phyloP scores from a whole-genome alignment of 2,888 invertebrate genomes.

The Pterobdella sp. region DNA sequence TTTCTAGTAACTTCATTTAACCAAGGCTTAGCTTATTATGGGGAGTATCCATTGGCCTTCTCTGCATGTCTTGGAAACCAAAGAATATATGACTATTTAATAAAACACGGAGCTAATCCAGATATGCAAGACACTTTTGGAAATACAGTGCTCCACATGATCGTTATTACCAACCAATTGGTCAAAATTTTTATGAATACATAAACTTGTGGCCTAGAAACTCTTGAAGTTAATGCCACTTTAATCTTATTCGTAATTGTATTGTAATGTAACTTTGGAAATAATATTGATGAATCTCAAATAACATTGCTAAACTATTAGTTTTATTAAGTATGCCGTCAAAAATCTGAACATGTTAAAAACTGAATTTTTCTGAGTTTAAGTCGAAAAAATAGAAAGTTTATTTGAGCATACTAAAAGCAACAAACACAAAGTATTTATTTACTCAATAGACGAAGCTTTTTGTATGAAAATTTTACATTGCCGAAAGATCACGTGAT shows the following conservation, averaged over 20 bases:
- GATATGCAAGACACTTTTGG: slow-evolving; percentile 93
- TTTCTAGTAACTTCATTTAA: no score
- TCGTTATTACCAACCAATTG: slow-evolving; percentile 91
- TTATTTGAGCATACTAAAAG: no score
- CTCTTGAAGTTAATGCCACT: no score
- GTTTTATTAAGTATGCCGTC: background rate
- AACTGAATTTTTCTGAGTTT: background rate
- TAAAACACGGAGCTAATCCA: slow-evolving; percentile 86
- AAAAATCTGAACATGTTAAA: background rate
- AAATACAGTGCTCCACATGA: slow-evolving; percentile 98
- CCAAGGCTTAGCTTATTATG: slow-evolving; percentile 82
- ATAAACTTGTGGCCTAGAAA: no score
- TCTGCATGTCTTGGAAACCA: slow-evolving; percentile 94
- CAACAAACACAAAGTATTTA: no score
- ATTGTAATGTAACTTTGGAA: slow-evolving; percentile 29
- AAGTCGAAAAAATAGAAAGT: no score
- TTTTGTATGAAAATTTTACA: no score
- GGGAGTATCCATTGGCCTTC: slow-evolving; percentile 94
- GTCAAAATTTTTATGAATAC: slow-evolving; percentile 55
- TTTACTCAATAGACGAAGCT: no score
- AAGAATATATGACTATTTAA: slow-evolving; percentile 85
- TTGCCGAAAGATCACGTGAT: no score
- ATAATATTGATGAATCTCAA: background rate
- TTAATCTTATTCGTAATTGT: no score
- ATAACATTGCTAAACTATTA: background rate